Base-by-base conservation (phyloP, 2,888 invertebrate genomes). In the Ischnus inquisitorius region DNA sequence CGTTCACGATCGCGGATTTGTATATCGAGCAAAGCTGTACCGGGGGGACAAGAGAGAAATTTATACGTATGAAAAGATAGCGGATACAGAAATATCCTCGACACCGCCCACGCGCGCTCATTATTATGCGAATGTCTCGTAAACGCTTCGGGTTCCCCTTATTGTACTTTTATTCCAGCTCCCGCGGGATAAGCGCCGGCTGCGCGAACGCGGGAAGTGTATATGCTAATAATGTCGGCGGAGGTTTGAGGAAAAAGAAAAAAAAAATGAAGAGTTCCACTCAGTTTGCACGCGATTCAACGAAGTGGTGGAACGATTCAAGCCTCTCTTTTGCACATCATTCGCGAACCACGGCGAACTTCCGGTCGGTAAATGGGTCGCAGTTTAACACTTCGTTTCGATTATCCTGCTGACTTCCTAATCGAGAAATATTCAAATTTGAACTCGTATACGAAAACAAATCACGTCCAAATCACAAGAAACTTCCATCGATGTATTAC, bases 41-140 rank as follows among this genome's bases (percentile, higher is more conserved):
- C 67, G 28, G 60, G 71, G 39, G 62, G 46, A 71, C 69, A 10
- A 22, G 65, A 60, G 43, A 82, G 64, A 41, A 43, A 72, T 60
- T 60, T 79, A 19, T 48, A 16, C 54, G 28, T 16, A 74, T 28
- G 19, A 16, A 57, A 54, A 77, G 41, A 82, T 71, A 65, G 65
- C 34, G 43, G 41, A 46, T 54, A 68, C 60, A 68, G 74, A 82
- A 82, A 77, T 82, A 76, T 71, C 34, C 57, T 60, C 71, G 76
- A 77, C 54, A 67, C 41, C 72, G 77, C 83, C 83, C 77, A 83
- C 83, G 72, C 48, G 41, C 51, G 41, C 51, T 74, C 80, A 74
- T 80, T 78, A 80, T 54, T 64, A 84, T 57, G 64, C 64, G 39
- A 62, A 19, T 72, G 72, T 72, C 72, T 65, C 83, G 79, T 77